Evolutionary conservation across 2,113 vertebrate genomes (phyloP).

Genomic region (Capreolus pygargus): DNA sequence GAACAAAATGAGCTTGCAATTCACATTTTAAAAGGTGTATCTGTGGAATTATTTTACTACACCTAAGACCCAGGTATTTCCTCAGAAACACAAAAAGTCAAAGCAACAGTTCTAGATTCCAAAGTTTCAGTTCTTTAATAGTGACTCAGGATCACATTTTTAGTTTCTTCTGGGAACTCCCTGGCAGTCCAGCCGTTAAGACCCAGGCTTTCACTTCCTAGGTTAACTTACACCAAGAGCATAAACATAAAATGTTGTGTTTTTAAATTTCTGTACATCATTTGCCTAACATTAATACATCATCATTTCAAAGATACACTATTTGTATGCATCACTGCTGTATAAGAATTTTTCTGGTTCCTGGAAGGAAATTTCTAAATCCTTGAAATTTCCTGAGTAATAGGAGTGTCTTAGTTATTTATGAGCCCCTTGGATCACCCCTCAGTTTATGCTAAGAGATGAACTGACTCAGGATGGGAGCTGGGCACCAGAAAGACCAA

Average conservation of each 20-base stretch:
- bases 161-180: not conserved
- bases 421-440: not conserved
- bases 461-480: not conserved
- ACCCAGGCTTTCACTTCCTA: not conserved
- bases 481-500: not conserved
- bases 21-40: not conserved
- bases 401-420: not conserved
- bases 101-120: not conserved
- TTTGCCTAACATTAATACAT: not conserved
- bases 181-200: not conserved
- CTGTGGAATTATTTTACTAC: not conserved
- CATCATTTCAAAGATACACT: not conserved
- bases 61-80: not conserved
- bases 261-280: not conserved
- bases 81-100: not conserved
- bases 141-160: not conserved
- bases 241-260: not conserved
- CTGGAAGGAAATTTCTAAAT: not conserved
- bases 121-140: not conserved
- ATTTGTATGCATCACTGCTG: not conserved
- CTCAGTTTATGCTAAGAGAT: not conserved
- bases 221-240: not conserved
- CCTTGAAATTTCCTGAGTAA: not conserved
- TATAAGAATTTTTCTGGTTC: not conserved
- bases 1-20: not conserved